Conservation (phyloP, 2,888 invertebrate genomes). For the Dryadula phaetusa region DNA sequence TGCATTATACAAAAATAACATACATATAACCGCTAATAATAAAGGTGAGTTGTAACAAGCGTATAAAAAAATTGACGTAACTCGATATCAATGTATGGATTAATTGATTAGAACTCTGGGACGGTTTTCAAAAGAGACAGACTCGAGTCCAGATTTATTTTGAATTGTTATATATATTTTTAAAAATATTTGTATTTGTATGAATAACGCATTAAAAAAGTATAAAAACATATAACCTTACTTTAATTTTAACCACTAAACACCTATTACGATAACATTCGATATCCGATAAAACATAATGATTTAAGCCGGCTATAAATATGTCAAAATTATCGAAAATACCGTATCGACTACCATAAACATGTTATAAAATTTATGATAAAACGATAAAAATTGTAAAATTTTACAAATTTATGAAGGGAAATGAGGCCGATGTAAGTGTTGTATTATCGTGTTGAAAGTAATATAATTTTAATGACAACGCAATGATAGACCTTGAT, state of each 20-base stretch:
- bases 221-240: not conserved
- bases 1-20: too few species aligned
- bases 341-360: slow-evolving; percentile 29
- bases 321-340: slow-evolving; percentile 33
- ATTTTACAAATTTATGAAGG: slow-evolving; percentile 17
- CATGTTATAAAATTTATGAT: slow-evolving; percentile 17
- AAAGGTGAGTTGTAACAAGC: too few species aligned
- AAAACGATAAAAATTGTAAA: slow-evolving; percentile 22
- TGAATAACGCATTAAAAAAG: too few species aligned
- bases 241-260: slow-evolving; percentile 8
- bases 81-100: too few species aligned
- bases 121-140: too few species aligned
- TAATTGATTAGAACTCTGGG: too few species aligned
- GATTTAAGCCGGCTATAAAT: slow-evolving; percentile 28
- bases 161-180: too few species aligned
- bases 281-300: slow-evolving; percentile 32
- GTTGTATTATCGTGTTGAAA: slow-evolving; percentile 2
- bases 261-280: slow-evolving; percentile 13
- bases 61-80: too few species aligned
- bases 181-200: too few species aligned
- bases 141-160: too few species aligned
- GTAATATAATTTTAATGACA: not conserved
- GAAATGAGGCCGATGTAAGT: not conserved
- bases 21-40: too few species aligned
- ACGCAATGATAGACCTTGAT: not conserved